phyloP scores from a whole-genome alignment of 1,140 invertebrate genomes.

The Medauroidea extradentata region DNA sequence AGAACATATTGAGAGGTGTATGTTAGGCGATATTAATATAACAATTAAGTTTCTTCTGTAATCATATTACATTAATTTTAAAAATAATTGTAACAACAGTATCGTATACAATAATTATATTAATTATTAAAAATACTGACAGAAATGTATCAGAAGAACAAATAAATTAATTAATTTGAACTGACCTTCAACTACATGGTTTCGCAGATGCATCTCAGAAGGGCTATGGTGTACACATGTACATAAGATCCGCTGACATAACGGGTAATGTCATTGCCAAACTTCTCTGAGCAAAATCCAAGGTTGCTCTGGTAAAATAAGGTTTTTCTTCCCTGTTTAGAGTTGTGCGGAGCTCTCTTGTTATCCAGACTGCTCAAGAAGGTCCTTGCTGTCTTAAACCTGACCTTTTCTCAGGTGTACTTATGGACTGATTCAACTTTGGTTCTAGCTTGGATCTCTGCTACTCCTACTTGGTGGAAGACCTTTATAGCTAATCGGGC shows the following conservation, averaged over 20 bases:
- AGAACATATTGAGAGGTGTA: constrained; percentile 20
- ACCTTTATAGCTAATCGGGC: constrained; percentile 39
- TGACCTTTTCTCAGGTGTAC: neutral
- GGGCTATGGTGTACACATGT: constrained; percentile 33
- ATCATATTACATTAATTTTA: too few species aligned
- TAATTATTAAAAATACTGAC: too few species aligned
- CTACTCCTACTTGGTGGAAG: constrained; percentile 27
- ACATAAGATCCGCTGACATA: constrained; percentile 16
- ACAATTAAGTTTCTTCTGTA: too few species aligned
- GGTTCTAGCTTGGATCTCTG: constrained; percentile 29
- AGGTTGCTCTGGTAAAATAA: constrained; percentile 38
- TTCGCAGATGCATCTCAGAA: too few species aligned
- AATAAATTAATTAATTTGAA: too few species aligned
- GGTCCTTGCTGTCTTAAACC: constrained; percentile 6
- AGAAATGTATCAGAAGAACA: too few species aligned
- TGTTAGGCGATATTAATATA: constrained; percentile 5
- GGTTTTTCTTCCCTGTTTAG: constrained; percentile 40
- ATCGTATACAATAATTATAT: too few species aligned
- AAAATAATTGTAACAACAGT: too few species aligned
- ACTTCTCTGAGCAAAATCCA: constrained; percentile 35
- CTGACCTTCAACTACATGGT: constrained; percentile 30
- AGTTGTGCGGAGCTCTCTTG: constrained; percentile 41
- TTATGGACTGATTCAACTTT: constrained; percentile 22
- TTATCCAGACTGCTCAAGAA: constrained; percentile 24
- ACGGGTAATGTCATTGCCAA: constrained; percentile 8